Evolutionary conservation across 2,888 invertebrate genomes (phyloP).

Genomic region (Microctonus brassicae): DNA sequence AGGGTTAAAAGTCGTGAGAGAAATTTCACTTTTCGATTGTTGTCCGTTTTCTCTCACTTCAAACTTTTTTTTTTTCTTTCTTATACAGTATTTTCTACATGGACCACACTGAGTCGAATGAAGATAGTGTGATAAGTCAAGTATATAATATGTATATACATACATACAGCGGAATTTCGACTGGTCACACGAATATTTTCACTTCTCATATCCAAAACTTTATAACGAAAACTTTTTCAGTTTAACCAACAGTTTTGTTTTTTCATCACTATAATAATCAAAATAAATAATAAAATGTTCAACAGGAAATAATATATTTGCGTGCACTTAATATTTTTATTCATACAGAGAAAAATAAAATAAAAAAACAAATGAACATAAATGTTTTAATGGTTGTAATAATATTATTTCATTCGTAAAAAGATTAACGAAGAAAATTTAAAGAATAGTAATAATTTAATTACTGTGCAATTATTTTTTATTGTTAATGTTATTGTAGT

Average conservation of each 20-base stretch:
- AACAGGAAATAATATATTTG: too few relatives aligned
- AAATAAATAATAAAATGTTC: neutral
- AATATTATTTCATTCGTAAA: neutral
- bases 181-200: too few relatives aligned
- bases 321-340: neutral
- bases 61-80: slow-evolving; percentile 5
- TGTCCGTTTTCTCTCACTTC: slow-evolving; percentile 13
- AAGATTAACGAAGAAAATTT: neutral
- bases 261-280: neutral
- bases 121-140: too few relatives aligned
- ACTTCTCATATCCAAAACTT: neutral
- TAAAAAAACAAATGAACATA: neutral
- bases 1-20: slow-evolving; percentile 12
- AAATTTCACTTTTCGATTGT: slow-evolving; percentile 19
- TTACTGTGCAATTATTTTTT: too few relatives aligned
- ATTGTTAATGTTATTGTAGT: neutral
- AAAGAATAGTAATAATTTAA: neutral
- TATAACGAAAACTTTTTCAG: neutral
- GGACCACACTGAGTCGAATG: too few relatives aligned
- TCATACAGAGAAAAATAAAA: neutral
- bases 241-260: too few relatives aligned
- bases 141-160: too few relatives aligned
- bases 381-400: neutral
- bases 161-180: too few relatives aligned
- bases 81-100: neutral